Conservation (phyloP, 2,797 vertebrate genomes). For the Bovichtus diacanthus region DNA sequence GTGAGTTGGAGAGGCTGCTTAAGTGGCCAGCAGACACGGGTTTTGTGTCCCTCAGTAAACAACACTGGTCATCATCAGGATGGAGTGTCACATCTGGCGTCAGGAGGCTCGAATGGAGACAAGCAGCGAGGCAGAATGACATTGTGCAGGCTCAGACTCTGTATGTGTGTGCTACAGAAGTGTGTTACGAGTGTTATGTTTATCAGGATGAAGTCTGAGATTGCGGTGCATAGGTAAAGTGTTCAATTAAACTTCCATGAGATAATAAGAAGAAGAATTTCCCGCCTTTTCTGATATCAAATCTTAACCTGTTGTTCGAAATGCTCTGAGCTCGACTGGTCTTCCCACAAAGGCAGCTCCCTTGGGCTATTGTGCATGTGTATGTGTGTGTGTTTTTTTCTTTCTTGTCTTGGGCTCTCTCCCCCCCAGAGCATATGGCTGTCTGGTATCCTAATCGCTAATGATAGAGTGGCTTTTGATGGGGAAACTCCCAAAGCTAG, state of each 20-base stretch:
- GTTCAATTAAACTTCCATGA: background rate
- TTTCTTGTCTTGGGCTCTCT: constrained; percentile 40
- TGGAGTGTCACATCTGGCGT: constrained; percentile 60
- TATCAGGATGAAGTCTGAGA: background rate
- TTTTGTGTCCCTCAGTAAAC: constrained; percentile 73
- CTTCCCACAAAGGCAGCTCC: constrained; percentile 31
- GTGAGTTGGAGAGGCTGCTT: constrained; percentile 58
- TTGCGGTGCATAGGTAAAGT: background rate
- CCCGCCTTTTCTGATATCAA: constrained; percentile 1
- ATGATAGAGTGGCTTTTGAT: constrained; percentile 80
- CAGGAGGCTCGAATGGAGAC: constrained; percentile 33
- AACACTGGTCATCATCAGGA: constrained; percentile 56
- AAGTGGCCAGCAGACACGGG: constrained; percentile 59
- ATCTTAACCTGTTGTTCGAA: constrained; percentile 5
- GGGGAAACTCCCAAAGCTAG: constrained; percentile 71
- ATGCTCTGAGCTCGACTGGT: background rate
- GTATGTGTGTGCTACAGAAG: constrained; percentile 1
- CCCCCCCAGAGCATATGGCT: constrained; percentile 52
- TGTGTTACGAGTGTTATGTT: background rate
- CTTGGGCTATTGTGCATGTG: constrained; percentile 41
- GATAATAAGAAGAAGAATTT: constrained; percentile 4
- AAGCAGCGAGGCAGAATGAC: constrained; percentile 9
- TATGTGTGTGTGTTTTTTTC: constrained; percentile 37
- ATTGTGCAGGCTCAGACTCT: constrained; percentile 9
- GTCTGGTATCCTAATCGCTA: constrained; percentile 78